Base-by-base conservation (phyloP, 1,140 invertebrate species). In the Matsumurasca onukii region DNA sequence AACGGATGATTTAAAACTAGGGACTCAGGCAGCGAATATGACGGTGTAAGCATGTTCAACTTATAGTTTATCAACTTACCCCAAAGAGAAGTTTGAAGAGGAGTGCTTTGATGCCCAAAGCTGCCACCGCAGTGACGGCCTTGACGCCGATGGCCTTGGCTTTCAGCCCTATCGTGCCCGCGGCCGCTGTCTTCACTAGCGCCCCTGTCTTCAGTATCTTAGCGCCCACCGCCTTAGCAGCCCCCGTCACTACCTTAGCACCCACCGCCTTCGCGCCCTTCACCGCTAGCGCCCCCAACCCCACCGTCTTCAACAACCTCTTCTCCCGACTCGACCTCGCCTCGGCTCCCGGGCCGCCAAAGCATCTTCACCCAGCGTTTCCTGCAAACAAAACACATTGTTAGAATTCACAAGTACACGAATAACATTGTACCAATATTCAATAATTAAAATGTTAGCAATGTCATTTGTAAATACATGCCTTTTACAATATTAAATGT, bases 41-140 rank as follows among this genome's bases (percentile, higher is more conserved):
- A n/a, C n/a, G n/a, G n/a, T n/a, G n/a, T n/a, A n/a, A n/a, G n/a
- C n/a, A n/a, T n/a, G n/a, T n/a, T n/a, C n/a, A n/a, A n/a, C n/a
- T n/a, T n/a, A n/a, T n/a, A n/a, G n/a, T 9, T 39, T 39, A 5
- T 39, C 22, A 5, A 52, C 49, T 63, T 25, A 63, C 61, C 61
- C 61, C 61, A 63, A 63, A 63, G 25, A 63, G n/a, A 1, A 63
- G 31, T 24, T 63, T 63, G 17, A 63, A 34, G 29, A 63, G 9
- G 15, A 63, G 31, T 5, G 61, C 61, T 25, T 63, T 63, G 29
- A 63, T 30, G 2, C 61, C 61, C n/a, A 63, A 31, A 17, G 29
- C 64, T 22, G 39, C 64, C 3, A 66, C 39, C 2, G 39, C 24
- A 9, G 34, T 31, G 15, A 48, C 39, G 25, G 34, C 64, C 25